Percentiles rank a stretch among this genome's conserved stretches.
Evolutionary conservation across 2,888 invertebrate species (phyloP).

Genomic region (Troglohyphantes excavatus): DNA sequence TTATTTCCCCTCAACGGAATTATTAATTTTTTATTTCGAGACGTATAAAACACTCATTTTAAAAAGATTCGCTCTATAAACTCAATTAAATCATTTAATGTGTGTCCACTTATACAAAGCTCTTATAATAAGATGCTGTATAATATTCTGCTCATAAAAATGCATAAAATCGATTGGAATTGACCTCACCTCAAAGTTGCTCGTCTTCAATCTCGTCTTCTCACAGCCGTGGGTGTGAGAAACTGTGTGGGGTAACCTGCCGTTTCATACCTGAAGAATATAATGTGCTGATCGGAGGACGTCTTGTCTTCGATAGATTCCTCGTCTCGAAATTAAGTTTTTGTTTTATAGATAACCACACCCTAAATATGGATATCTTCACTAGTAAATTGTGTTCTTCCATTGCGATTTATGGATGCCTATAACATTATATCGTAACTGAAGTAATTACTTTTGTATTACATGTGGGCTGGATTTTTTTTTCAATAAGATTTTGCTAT

Average conservation of each 20-base stretch:
- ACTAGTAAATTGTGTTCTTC: background rate
- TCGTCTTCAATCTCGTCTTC: constrained; percentile 9
- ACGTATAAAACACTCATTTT: too few relatives aligned
- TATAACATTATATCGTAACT: background rate
- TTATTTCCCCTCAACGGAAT: background rate
- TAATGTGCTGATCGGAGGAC: background rate
- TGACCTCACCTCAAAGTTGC: background rate
- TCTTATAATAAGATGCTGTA: too few relatives aligned
- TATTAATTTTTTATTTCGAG: too few relatives aligned
- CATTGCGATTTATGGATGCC: background rate
- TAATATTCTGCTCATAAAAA: background rate
- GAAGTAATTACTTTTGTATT: background rate
- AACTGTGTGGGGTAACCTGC: constrained; percentile 44
- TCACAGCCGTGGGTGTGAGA: constrained; percentile 20
- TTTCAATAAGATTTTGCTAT: background rate
- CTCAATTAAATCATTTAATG: too few relatives aligned
- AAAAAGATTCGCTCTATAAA: too few relatives aligned
- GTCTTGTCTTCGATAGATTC: background rate
- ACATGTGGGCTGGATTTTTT: background rate
- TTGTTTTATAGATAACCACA: background rate
- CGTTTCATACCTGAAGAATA: background rate
- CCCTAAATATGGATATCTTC: background rate
- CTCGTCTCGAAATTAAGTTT: background rate
- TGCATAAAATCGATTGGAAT: constrained; percentile 9
- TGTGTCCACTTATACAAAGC: too few relatives aligned